Evolutionary conservation across 2,797 vertebrate species (phyloP).

Genomic region (Syndactyla subalaris): DNA sequence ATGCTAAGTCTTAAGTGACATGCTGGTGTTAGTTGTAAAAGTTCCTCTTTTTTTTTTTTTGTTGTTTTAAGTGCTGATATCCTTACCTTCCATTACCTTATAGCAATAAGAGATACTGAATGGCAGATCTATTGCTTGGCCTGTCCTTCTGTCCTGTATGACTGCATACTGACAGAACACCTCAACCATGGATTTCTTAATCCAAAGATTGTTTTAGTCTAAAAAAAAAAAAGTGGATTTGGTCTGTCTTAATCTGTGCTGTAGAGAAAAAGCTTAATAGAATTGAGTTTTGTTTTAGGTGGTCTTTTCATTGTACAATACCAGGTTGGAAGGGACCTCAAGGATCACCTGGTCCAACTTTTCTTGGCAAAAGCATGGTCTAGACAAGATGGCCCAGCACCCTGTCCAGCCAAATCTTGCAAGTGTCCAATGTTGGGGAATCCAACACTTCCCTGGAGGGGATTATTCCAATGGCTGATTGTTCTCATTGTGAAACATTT

Average conservation of each 20-base stretch:
- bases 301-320: not conserved
- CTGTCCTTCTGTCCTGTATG: not conserved
- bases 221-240: not conserved
- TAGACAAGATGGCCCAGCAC: not conserved
- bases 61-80: not conserved
- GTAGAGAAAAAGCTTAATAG: not conserved
- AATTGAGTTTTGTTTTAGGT: not conserved
- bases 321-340: not conserved
- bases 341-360: not conserved
- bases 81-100: not conserved
- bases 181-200: not conserved
- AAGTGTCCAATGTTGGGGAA: not conserved
- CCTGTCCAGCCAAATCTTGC: not conserved
- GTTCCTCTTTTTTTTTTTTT: not conserved
- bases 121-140: not conserved
- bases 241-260: not conserved
- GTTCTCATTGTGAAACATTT: not conserved
- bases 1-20: not conserved
- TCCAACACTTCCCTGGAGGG: not conserved
- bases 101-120: constrained; percentile 33
- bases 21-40: not conserved
- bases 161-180: not conserved
- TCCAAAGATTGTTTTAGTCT: constrained; percentile 17
- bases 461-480: not conserved
- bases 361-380: not conserved